Percentiles rank a stretch among this genome's conserved stretches.
Conservation (phyloP, 2,113 vertebrate species). For the Oryzias curvinotus region DNA sequence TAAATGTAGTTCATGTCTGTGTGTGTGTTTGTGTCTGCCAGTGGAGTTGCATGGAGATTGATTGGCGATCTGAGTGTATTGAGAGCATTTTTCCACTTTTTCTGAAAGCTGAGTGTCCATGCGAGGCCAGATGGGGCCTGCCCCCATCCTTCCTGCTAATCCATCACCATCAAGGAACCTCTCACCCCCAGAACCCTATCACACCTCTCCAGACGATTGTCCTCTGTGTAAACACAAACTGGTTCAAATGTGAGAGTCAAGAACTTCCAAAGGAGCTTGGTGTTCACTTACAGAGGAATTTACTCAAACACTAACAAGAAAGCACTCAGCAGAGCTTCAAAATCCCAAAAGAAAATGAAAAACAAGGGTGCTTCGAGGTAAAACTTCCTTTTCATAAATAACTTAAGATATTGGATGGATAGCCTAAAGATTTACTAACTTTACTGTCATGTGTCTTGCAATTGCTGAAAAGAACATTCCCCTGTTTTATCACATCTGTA, state of each 20-base stretch:
- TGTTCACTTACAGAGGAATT: too few relatives aligned
- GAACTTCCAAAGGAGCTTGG: too few relatives aligned
- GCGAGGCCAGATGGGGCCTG: conserved; percentile 32
- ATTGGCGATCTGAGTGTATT: conserved; percentile 44
- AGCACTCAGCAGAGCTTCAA: too few relatives aligned
- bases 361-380: too few relatives aligned
- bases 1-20: conserved; percentile 3
- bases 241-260: conserved; percentile 1
- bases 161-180: conserved; percentile 56
- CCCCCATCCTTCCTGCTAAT: conserved; percentile 47
- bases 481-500: neutral
- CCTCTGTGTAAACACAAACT: conserved; percentile 43
- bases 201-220: conserved; percentile 36
- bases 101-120: conserved; percentile 12
- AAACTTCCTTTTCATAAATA: too few relatives aligned
- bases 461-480: too few relatives aligned
- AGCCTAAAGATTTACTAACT: too few relatives aligned
- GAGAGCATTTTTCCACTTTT: conserved; percentile 20
- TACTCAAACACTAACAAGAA: too few relatives aligned
- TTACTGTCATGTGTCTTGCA: too few relatives aligned
- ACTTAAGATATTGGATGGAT: too few relatives aligned
- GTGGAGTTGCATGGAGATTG: conserved; percentile 23
- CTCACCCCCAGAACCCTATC: conserved; percentile 23
- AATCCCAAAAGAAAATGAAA: too few relatives aligned
- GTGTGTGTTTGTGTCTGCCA: conserved; percentile 6